Conservation (phyloP, 2,797 vertebrate genomes). For the Orientallactaga sibirica region DNA sequence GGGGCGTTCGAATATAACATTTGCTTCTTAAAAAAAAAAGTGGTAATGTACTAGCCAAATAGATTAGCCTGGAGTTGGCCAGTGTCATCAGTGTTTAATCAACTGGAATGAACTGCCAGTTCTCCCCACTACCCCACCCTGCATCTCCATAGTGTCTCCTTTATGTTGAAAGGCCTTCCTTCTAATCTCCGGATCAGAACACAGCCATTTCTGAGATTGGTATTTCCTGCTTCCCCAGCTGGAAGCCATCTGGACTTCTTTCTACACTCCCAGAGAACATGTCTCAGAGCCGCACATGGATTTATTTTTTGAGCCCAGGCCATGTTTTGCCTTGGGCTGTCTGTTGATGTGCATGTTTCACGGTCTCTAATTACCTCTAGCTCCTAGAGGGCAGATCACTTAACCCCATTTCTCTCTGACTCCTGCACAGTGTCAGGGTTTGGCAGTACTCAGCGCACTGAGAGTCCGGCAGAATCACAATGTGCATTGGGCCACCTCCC, state of each 20-base stretch:
- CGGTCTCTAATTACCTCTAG: background rate
- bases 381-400: fast-evolving
- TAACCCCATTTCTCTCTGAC: background rate
- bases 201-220: constrained; percentile 29
- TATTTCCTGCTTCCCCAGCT: constrained; percentile 48
- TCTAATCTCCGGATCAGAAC: constrained; percentile 64
- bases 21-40: background rate
- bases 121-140: background rate
- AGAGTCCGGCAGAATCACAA: background rate
- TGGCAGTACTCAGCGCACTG: background rate
- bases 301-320: background rate
- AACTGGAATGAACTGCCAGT: constrained; percentile 58
- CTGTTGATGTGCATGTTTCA: background rate
- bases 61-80: constrained; percentile 46
- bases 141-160: background rate
- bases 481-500: fast-evolving
- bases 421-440: background rate
- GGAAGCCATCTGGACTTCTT: constrained; percentile 2
- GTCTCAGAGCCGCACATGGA: constrained; percentile 15
- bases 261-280: background rate
- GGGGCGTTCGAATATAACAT: background rate
- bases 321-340: background rate
- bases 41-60: constrained; percentile 28
- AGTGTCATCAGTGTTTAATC: constrained; percentile 40
- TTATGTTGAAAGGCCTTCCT: background rate